These are phyloP conservation scores for Drosophila azteca DNA, from an alignment of 1,140 invertebrate species.

Conservation along the genomic window DNA sequence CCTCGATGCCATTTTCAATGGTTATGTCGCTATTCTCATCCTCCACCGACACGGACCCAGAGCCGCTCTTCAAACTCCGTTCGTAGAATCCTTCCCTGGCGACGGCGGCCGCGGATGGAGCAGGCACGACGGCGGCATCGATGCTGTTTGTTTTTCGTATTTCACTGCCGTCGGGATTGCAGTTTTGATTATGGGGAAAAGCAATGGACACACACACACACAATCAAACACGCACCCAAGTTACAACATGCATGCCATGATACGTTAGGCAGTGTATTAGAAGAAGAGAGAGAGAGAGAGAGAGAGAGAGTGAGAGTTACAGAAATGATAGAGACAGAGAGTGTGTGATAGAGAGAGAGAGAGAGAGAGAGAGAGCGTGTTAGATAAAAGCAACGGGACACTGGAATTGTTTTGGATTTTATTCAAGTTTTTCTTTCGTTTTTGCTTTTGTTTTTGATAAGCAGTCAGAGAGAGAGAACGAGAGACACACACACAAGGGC, in stretches of 20 bases:
- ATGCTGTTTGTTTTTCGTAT: slow-evolving; percentile 70
- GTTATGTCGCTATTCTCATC: slow-evolving; percentile 83
- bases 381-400: slow-evolving; percentile 61
- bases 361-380: slow-evolving; percentile 55
- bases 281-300: slow-evolving; percentile 44
- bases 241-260: slow-evolving; percentile 20
- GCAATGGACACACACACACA: slow-evolving; percentile 14
- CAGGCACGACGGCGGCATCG: slow-evolving; percentile 34
- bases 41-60: slow-evolving; percentile 65
- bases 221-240: slow-evolving; percentile 24
- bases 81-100: slow-evolving; percentile 57
- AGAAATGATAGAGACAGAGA: slow-evolving; percentile 43
- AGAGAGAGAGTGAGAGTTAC: slow-evolving; percentile 24
- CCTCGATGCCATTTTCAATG: slow-evolving; percentile 78
- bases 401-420: slow-evolving; percentile 30
- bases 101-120: slow-evolving; percentile 37
- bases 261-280: slow-evolving; percentile 29
- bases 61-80: slow-evolving; percentile 72
- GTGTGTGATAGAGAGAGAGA: slow-evolving; percentile 32
- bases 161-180: slow-evolving; percentile 41
- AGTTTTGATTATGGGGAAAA: slow-evolving; percentile 4
- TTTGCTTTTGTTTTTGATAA: slow-evolving; percentile 41
- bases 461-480: slow-evolving; percentile 14
- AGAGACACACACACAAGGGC: slow-evolving; percentile 9
- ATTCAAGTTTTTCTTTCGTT: slow-evolving; percentile 23